Conservation (phyloP, 1,140 invertebrate genomes). For the Pseudomyrmex sp. region DNA sequence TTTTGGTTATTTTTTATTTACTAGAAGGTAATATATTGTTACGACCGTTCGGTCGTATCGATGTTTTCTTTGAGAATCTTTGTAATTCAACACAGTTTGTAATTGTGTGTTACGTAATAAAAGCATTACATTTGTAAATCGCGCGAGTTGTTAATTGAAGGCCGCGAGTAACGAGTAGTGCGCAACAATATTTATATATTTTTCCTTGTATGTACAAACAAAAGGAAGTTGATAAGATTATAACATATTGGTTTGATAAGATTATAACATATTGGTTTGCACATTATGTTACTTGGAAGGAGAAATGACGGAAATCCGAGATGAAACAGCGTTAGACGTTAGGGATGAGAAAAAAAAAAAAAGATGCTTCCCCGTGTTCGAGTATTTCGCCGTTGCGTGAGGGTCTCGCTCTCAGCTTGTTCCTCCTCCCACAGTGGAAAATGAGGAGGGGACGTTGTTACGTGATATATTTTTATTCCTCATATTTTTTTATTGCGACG, state of each 20-base stretch:
- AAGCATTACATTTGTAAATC: too few relatives aligned
- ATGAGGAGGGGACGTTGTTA: constrained; percentile 62
- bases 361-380: constrained; percentile 7
- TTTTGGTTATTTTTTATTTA: not conserved
- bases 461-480: constrained; percentile 77
- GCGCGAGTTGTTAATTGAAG: too few relatives aligned
- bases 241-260: constrained; percentile 15
- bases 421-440: not conserved
- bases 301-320: not conserved
- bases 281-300: not conserved
- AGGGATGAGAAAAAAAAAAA: not conserved
- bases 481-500: constrained; percentile 74
- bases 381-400: constrained; percentile 40
- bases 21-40: too few relatives aligned
- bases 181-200: too few relatives aligned
- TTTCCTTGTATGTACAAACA: not conserved
- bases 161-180: too few relatives aligned
- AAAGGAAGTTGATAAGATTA: not conserved
- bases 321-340: not conserved
- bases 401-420: constrained; percentile 25
- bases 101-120: too few relatives aligned
- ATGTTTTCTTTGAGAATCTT: too few relatives aligned
- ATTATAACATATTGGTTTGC: constrained; percentile 18
- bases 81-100: too few relatives aligned
- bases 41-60: too few relatives aligned